Base-by-base conservation (phyloP, 2,797 vertebrate species). In the Poeciliopsis gracilis region DNA sequence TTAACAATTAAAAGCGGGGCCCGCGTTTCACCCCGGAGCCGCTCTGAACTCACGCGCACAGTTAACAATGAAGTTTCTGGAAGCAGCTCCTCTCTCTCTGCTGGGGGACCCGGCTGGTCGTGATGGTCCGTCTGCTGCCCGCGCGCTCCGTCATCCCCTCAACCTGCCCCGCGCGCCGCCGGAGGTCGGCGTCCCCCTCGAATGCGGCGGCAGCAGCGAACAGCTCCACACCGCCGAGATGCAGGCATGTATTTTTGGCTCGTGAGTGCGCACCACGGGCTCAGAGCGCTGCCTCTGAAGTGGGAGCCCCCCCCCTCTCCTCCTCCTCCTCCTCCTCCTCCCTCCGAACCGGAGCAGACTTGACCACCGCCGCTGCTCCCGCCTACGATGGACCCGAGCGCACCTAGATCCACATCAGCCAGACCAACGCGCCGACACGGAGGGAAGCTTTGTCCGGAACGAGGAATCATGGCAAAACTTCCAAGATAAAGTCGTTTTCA, bases 301-400 rank as follows among this genome's bases (percentile, higher is more conserved):
- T 77, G 87, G 86, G 84, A 91, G 59, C 55, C 59, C 59, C 28
- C 93, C 4, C 0, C 5, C 5, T 0, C 5, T 38, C 5, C 2
- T 5, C 5, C 36, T 38, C 36, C 36, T 36, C 36, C 36, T 36
- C 36, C 36, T 38, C 36, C 36, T 5, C 36, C 36, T 36, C 90
- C 89, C 93, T 94, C 79, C 72, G 7, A n/a, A 88, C 9, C 72
- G 7, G 75, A 84, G 80, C 86, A 55, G 53, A 89, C 85, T 79
- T 59, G 90, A 92, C 91, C 91, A n/a, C 83, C 8, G 70, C 77
- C 18, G 70, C 77, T 90, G 86, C 83, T 85, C 92, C 93, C 92
- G 92, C 93, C 95, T 87, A 81, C 87, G 74, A 63, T 5, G 85
- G 83, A 81, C 84, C 84, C 7, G 84, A 2, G 77, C 76, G 38